phyloP scores from a whole-genome alignment of 2,113 vertebrate genomes.

The Leucoraja erinaceus region DNA sequence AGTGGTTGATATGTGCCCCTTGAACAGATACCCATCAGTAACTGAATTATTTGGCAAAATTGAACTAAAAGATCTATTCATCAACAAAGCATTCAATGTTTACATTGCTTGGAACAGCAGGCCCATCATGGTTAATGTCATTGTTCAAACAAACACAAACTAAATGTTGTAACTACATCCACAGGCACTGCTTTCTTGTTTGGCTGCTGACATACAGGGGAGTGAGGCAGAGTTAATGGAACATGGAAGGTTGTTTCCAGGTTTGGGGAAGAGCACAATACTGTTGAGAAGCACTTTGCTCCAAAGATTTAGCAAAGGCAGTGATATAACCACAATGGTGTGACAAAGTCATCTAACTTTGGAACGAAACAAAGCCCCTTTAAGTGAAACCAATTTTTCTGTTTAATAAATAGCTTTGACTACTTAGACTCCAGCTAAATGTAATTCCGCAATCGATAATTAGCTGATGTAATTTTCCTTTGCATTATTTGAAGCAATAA shows the following conservation, averaged over 20 bases:
- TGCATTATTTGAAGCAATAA: conserved; percentile 28
- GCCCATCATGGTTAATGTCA: neutral
- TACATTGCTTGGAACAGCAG: neutral
- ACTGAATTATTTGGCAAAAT: neutral
- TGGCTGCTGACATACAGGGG: neutral
- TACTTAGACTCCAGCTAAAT: neutral
- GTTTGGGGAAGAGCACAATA: neutral
- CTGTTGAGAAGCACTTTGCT: neutral
- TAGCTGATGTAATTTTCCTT: conserved; percentile 31
- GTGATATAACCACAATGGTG: neutral
- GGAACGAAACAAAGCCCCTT: neutral
- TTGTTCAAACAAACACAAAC: neutral
- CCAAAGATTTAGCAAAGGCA: neutral
- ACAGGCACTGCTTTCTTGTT: neutral
- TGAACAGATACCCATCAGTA: no score
- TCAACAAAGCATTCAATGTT: neutral
- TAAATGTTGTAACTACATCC: neutral
- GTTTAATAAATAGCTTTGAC: conserved; percentile 9
- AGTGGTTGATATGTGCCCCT: no score
- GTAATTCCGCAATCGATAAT: conserved; percentile 1
- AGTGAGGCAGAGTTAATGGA: neutral
- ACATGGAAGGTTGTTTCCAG: neutral
- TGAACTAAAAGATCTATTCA: neutral
- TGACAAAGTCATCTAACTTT: neutral
- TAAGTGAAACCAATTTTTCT: neutral